Conservation (phyloP, 2,113 vertebrate species). For the Anoplopoma fimbria region DNA sequence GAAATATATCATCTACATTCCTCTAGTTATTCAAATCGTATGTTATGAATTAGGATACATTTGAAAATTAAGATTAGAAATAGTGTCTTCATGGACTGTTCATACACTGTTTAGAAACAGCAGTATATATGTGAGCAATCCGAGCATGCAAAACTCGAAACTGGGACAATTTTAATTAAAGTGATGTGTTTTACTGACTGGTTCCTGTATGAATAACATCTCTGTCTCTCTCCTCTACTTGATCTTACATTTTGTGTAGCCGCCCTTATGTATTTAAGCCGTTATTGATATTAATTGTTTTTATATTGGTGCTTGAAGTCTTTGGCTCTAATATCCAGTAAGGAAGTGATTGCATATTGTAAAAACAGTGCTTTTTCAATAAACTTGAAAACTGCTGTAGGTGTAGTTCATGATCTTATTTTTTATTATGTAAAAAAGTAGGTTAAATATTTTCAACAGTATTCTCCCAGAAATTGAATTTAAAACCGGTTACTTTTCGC, state of each 20-base stretch:
- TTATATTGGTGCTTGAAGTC: not conserved
- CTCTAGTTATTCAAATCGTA: no score
- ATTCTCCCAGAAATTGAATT: not conserved
- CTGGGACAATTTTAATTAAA: not conserved
- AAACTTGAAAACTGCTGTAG: not conserved
- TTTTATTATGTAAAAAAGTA: not conserved
- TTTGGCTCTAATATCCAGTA: not conserved
- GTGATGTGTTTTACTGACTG: not conserved
- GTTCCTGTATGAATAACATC: not conserved
- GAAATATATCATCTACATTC: not conserved
- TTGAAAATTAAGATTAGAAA: no score
- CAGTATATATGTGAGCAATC: not conserved
- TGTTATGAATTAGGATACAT: no score
- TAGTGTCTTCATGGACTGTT: no score
- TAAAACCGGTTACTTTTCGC: not conserved
- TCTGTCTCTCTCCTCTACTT: not conserved
- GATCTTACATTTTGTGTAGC: not conserved
- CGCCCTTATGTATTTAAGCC: not conserved
- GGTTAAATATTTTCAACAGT: not conserved
- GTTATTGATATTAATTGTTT: not conserved
- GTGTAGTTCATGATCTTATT: not conserved
- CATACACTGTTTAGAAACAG: no score
- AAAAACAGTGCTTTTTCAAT: not conserved
- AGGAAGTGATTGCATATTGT: not conserved
- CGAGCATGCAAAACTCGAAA: not conserved